Base-by-base conservation (phyloP, 1,140 invertebrate species). In the Leptinotarsa texana region DNA sequence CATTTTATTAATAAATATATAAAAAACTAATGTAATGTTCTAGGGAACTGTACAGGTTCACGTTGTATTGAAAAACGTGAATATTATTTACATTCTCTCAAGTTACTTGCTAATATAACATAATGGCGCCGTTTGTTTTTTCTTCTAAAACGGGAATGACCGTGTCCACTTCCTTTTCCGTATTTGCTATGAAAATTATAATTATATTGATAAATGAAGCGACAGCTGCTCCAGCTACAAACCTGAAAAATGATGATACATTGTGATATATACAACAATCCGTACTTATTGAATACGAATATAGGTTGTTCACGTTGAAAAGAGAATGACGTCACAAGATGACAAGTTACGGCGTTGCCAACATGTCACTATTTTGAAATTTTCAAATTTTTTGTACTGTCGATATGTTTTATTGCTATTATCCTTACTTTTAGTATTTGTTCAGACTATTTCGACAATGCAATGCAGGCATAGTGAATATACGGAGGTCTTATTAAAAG, bases 41-140 rank as follows among this genome's bases (percentile, higher is more conserved):
- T n/a, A 6, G 17, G 21, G 17, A 62, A n/a, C 21, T 62, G 17
- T 21, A 62, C 61, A 21, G 61, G 5, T 62, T 42, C 33, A 42
- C 33, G 33, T 42, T 42, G 8, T 42, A 42, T 0, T 42, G 8
- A 11, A 63, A 63, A n/a, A 63, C n/a, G n/a, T 63, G n/a, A 22
- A 63, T 22, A 63, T 22, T 67, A 67, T 67, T 67, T 67, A 67
- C 65, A 67, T 22, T 6, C 17, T 67, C 24, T n/a, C 18, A 24
- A 18, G 27, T n/a, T 67, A 18, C 33, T 47, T 72, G 33, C 88
- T 86, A 95, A 82, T 94, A 95, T 67, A 95, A 86, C 93, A 95
- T 94, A 83, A 95, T 94, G 78, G 93, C 93, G 81, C 92, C 93
- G 78, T 94, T 94, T 70, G 92, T 90, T 86, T 95, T 94, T 84